Evolutionary conservation across 2,113 vertebrate species (phyloP), one percentile per base, ranked within the genome.

Genomic region (Chaetorhynchus papuensis): DNA sequence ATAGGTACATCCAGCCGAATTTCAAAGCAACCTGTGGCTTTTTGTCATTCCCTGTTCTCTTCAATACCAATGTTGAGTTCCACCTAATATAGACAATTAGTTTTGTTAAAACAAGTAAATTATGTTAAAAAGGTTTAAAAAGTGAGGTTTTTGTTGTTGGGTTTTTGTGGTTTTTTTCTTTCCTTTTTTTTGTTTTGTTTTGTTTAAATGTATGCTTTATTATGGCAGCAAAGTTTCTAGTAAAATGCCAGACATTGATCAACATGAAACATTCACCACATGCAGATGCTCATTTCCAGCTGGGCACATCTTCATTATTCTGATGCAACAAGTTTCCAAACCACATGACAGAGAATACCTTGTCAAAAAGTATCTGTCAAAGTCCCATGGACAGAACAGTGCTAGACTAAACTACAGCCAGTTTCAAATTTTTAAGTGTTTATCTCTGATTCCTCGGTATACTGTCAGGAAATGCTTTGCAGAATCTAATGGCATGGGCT

Each of bases 91-190:
- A 56, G 15, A 9, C 26, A 75, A 70, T 71, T 54, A 72, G 3
- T 26, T 76, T 69, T 72, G 12, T 31, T 69, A 52, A 83, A 60
- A 31, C 4, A 88, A 91, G 37, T 0, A 28, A 88, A 26, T 10
- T 30, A 37, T 39, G 2, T 27, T 35, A 3, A 85, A 94, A 82
- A 75, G 3, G 6, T 54, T 63, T 50, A 78, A 69, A 50, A 47
- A 28, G 5, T 84, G 50, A 33, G 3, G 0, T 0, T 39, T 49
- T 28, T 10, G 2, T 15, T 81, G 4, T 2, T 18, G 4, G 4
- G 12, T 41, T 41, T 61, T 53, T 18, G 2, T 6, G 3, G 4
- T 2, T 2, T n/a, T 39, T 26, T 35, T 13, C 2, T 17, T 44
- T 22, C 3, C 6, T 20, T 37, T 26, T 26, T 33, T 17, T 81